Evolutionary conservation across 2,113 vertebrate species (phyloP), one percentile per base, ranked within the genome.

Genomic region (Marmota flaviventris): DNA sequence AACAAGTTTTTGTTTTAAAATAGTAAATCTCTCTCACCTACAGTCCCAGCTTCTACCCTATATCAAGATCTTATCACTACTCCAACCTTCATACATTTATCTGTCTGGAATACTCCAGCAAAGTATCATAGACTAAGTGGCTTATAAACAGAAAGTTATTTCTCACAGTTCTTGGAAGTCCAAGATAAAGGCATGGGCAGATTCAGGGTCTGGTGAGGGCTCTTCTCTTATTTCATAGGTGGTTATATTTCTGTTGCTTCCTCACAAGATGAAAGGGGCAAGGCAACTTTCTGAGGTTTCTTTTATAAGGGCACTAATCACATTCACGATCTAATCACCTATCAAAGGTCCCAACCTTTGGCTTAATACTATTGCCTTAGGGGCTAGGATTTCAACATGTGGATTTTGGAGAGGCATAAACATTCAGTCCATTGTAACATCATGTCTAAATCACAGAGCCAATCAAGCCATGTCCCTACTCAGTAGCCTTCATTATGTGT

Each of bases 281-380:
- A 61, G 48, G 61, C 25, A 89, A 22, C 78, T 89, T 58, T 83
- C 69, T 84, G 61, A 37, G 70, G 69, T 16, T 34, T 84, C 37
- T 93, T 95, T 61, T 42, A 53, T 82, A 91, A 75, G 12, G 65
- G 32, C 63, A 78, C 61, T 95, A 45, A 88, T 95, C 83, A 39
- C 42, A 88, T 87, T 95, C 76, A 87, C 25, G 12, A 82, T 56
- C 67, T 87, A 92, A 87, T 75, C 56, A 87, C 20, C 56, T 37
- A 87, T 12, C 48, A 92, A 81, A 73, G 83, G n/a, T 24, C 16
- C 73, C 45, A 48, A 85, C 67, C 81, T 83, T 53, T 67, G 73
- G 56, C 45, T 45, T 45, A 45, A 45, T 45, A 91, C 58, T 61
- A 90, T 95, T 34, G 65, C 13, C 48, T 82, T 63, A 32, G 29